Conservation (phyloP, 92 coral and sea anemone genomes). For the Epizoanthus fatuus region DNA sequence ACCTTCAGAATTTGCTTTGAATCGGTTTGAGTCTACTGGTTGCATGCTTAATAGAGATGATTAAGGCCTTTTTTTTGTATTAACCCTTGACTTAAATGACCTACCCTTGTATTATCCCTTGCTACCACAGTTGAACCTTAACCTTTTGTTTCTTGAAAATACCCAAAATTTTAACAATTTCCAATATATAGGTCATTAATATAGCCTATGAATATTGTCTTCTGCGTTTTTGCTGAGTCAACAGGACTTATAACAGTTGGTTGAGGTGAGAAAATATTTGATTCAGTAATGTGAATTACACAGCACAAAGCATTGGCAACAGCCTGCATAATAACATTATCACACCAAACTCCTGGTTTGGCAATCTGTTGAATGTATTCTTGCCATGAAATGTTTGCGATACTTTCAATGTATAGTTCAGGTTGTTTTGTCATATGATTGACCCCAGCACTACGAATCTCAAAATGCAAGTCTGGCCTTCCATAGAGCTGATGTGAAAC, state of each 20-base stretch:
- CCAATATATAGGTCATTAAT: slow-evolving; percentile 45
- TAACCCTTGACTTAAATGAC: too few species aligned
- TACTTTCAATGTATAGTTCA: slow-evolving; percentile 59
- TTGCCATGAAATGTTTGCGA: slow-evolving; percentile 50
- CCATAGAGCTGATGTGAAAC: slow-evolving; percentile 69
- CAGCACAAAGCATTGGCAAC: slow-evolving; percentile 64
- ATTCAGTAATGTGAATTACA: slow-evolving; percentile 62
- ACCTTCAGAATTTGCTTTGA: too few species aligned
- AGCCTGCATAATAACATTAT: slow-evolving; percentile 57
- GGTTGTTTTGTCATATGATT: slow-evolving; percentile 55
- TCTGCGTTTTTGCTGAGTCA: slow-evolving; percentile 22
- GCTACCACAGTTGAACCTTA: too few species aligned
- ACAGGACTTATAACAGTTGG: slow-evolving; percentile 52
- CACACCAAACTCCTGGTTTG: slow-evolving; percentile 56
- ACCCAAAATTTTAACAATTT: too few species aligned
- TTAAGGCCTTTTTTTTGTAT: too few species aligned
- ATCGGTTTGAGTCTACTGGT: too few species aligned
- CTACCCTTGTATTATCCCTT: too few species aligned
- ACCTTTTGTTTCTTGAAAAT: too few species aligned
- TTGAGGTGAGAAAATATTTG: slow-evolving; percentile 40
- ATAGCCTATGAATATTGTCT: slow-evolving; percentile 55
- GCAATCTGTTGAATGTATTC: slow-evolving; percentile 33
- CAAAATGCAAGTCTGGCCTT: slow-evolving; percentile 54
- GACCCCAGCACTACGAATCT: slow-evolving; percentile 56
- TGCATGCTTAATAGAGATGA: too few species aligned